Base-by-base conservation (phyloP, 2,113 vertebrate species). In the Edolisoma coerulescens region DNA sequence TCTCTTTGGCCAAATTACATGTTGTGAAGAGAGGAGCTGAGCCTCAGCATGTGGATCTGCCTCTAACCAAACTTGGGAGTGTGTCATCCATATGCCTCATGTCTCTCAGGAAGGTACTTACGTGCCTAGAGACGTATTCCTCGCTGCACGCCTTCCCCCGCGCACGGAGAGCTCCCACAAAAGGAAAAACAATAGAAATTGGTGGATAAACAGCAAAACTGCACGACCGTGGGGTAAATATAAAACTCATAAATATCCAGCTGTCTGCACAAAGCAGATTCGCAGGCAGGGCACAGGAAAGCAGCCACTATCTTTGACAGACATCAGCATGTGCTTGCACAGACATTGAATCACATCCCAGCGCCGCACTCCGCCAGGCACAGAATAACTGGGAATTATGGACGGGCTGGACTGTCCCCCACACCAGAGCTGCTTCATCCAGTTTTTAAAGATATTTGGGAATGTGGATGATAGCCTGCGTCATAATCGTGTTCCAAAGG, bases 221-320 rank as follows among this genome's bases (percentile, higher is more conserved):
- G 56, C 90, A 82, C 65, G 76, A 53, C 76, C 4, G 6, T 4
- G 5, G 89, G 90, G 95, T 83, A 96, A 98, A 97, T 98, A 97
- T 95, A 98, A 97, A 96, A 59, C 89, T 92, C 73, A 54, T 97
- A 98, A 98, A 98, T 98, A 97, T 91, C 97, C 98, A 99, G 98
- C 98, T 99, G 98, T 98, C 98, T 95, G 75, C 91, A 95, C 84
- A 90, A 95, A 90, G 77, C 92, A 3, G 23, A 74, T 89, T 93
- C 70, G 30, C 68, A 32, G 44, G 74, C 83, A 92, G 71, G 82
- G 89, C 84, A 59, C 81, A 63, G 3, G 44, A 68, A 88, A 71
- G 95, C 91, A 89, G 92, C 70, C 75, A 2, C 77, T 71, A 7
- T 67, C 68, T 94, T 68, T 98, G 98, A 98, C 80, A 97, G 98